A percentile compares a stretch with the other conserved stretches of the same genome.
phyloP scores from a whole-genome alignment of 2,888 invertebrate genomes.

The Ametastegia equiseti region DNA sequence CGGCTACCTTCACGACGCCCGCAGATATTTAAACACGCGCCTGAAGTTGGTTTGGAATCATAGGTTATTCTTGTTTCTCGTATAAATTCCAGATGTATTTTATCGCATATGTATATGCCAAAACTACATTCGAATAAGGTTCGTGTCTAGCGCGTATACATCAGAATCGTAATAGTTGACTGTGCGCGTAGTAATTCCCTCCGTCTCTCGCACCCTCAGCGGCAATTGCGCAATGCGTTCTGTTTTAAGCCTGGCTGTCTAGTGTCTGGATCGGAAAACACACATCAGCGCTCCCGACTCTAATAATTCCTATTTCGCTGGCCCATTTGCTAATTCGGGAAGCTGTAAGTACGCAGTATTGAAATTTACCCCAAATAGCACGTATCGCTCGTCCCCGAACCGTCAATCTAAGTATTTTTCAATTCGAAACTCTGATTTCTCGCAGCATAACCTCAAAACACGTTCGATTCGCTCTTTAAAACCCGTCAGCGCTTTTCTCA shows the following conservation, averaged over 20 bases:
- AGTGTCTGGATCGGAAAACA: background rate
- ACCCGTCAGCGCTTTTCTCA: background rate
- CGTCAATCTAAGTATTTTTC: background rate
- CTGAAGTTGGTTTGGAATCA: too few species aligned
- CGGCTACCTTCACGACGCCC: too few species aligned
- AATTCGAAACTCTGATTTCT: background rate
- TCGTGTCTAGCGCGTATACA: too few species aligned
- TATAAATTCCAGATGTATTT: background rate
- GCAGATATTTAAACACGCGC: too few species aligned
- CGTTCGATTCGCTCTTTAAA: background rate
- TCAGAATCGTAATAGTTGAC: too few species aligned
- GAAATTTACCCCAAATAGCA: background rate
- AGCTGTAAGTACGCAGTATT: conserved; percentile 7
- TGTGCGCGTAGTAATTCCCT: too few species aligned
- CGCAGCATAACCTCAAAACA: conserved; percentile 20
- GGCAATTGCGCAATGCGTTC: conserved; percentile 25
- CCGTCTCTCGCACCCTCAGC: background rate
- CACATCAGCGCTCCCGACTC: background rate
- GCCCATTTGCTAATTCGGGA: background rate
- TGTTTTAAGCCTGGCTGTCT: conserved; percentile 1
- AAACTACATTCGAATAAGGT: background rate
- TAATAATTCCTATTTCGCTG: background rate
- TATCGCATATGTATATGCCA: background rate
- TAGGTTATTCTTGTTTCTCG: too few species aligned
- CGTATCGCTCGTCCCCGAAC: background rate